A percentile compares a stretch with the other conserved stretches of the same genome.
These are phyloP conservation scores for Trochalopteron elliotii DNA, from an alignment of 2,113 vertebrate genomes.

Conservation along the genomic window DNA sequence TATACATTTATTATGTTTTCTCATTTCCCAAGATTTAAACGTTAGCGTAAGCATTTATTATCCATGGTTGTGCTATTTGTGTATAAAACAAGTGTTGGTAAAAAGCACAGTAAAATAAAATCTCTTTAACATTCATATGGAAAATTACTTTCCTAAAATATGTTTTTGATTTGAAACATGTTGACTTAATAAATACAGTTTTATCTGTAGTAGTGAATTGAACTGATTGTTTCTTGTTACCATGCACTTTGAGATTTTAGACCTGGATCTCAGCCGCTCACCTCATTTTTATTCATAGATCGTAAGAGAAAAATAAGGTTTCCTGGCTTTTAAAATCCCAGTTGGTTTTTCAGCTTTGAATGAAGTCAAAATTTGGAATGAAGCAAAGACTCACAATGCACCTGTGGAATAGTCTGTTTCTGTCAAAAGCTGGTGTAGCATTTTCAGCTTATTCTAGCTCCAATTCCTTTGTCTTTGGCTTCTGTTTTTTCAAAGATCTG, in stretches of 20 bases:
- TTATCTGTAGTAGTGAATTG: conserved; percentile 40
- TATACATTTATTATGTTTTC: background rate
- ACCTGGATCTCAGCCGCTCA: conserved; percentile 4
- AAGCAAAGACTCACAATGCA: background rate
- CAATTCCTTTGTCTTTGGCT: background rate
- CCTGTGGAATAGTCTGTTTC: background rate
- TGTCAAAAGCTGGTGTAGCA: background rate
- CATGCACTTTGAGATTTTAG: background rate
- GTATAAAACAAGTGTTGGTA: background rate
- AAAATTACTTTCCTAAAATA: background rate
- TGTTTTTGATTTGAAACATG: conserved; percentile 17
- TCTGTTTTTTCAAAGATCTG: background rate
- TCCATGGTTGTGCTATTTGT: background rate
- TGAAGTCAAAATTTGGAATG: conserved; percentile 9
- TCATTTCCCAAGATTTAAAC: background rate
- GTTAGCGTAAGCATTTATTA: background rate
- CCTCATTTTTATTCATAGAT: conserved; percentile 45
- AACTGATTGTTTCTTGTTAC: background rate
- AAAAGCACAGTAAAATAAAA: background rate
- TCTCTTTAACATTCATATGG: background rate
- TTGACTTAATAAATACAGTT: background rate
- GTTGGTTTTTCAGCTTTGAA: conserved; percentile 39
- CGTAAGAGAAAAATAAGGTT: background rate
- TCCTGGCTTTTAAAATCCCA: conserved; percentile 36
- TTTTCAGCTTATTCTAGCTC: background rate